Base-by-base conservation (phyloP, 2,113 vertebrate species). In the Catharus minimus region DNA sequence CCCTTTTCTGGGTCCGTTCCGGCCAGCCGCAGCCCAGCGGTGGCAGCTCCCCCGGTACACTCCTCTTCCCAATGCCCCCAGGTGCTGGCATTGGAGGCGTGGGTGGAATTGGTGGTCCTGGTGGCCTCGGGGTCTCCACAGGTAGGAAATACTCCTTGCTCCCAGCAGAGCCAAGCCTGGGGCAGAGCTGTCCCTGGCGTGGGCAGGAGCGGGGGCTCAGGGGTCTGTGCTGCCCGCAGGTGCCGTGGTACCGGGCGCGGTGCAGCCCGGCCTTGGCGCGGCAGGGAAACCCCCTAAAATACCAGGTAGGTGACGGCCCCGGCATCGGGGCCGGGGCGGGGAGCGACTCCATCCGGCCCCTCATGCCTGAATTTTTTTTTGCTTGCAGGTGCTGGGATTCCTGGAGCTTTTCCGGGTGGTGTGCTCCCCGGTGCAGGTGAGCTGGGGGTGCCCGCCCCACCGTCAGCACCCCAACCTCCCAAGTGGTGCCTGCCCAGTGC, bases 361-460 rank as follows among this genome's bases (percentile, higher is more conserved):
- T 80, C 65, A 81, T 69, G 43, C 22, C 14, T 9, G 7, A 16
- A 18, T 67, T 77, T 83, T 79, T 91, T 91, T 52, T 74, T 12
- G 4, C 13, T 33, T 1, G 6, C 94, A 97, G 98, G 98, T 50
- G 98, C 97, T 91, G 97, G 97, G 11, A 96, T 98, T 57, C 98
- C 98, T 46, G 98, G 98, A 46, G 97, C 95, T 18, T 98, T 97
- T 49, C 98, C 98, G 0, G 98, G 98, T 0, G 98, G 98, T 0
- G 97, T 98, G 39, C 96, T 98, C 44, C 98, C 98, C 1, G 98
- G 98, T 0, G 66, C 97, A 98, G 98, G 98, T 98, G 89, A 97
- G 96, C 32, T 11, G 46, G 15, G 43, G 41, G 13, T 66, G 10
- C 47, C 21, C 17, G 17, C 2, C 38, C 62, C 11, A 9, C 8